Percentiles rank a stretch among this genome's conserved stretches.
Evolutionary conservation across 2,888 invertebrate genomes (phyloP).

Genomic region (Sceliomorpha sp.): DNA sequence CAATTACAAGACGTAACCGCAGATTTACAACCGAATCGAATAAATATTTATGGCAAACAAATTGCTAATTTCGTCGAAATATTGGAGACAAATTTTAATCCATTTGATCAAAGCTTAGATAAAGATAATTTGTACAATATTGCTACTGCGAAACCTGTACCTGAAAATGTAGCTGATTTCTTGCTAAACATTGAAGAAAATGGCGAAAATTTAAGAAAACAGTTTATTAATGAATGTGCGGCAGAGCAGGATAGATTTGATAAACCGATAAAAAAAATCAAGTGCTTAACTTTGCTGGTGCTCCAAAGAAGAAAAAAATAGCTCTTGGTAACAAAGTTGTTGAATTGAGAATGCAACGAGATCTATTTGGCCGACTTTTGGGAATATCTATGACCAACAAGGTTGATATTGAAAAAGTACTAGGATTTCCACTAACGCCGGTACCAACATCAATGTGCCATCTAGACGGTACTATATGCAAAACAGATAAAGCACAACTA

Average conservation of each 20-base stretch:
- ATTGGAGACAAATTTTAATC: conserved; percentile 4
- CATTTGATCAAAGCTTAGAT: conserved; percentile 1
- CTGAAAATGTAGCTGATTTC: background rate
- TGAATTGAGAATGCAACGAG: conserved; percentile 43
- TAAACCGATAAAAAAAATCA: conserved; percentile 22
- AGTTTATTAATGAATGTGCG: conserved; percentile 25
- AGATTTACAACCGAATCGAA: conserved; percentile 10
- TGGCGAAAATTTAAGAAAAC: conserved; percentile 12
- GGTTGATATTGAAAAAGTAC: conserved; percentile 45
- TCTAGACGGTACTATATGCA: conserved; percentile 57
- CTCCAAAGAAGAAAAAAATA: conserved; percentile 32
- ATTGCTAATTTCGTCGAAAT: conserved; percentile 2
- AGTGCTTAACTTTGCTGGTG: conserved; percentile 22
- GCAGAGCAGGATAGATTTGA: conserved; percentile 14
- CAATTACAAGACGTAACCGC: conserved; percentile 12
- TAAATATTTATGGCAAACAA: background rate
- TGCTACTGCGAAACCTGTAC: conserved; percentile 1
- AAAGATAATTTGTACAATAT: conserved; percentile 4
- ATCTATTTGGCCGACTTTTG: conserved; percentile 24
- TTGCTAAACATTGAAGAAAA: conserved; percentile 41
- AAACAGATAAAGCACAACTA: conserved; percentile 58
- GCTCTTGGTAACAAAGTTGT: conserved; percentile 30
- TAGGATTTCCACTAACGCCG: conserved; percentile 56
- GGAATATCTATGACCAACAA: conserved; percentile 33
- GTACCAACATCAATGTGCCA: conserved; percentile 58